A percentile compares a stretch with the other conserved stretches of the same genome.
phyloP scores from a whole-genome alignment of 1,140 invertebrate genomes.

The Calliphora vicina region DNA sequence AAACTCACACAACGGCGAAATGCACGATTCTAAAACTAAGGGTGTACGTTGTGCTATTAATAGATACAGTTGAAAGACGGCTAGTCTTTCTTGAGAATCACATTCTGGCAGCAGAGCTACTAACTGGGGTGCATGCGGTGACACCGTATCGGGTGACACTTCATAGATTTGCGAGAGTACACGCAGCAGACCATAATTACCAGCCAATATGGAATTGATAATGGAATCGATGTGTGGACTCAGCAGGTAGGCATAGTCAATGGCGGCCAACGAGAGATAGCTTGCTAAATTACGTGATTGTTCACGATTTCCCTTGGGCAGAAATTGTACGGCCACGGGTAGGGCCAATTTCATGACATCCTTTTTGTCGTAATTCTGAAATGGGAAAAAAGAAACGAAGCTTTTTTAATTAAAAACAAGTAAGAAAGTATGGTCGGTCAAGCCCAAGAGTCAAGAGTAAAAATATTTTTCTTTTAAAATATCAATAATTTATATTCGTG shows the following conservation, averaged over 20 bases:
- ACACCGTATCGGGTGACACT: constrained; percentile 83
- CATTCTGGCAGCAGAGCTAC: constrained; percentile 82
- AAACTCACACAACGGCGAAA: constrained; percentile 56
- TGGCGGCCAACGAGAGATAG: constrained; percentile 91
- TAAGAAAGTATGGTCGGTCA: neutral
- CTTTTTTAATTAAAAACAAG: neutral
- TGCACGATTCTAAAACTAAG: constrained; percentile 64
- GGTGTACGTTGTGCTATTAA: constrained; percentile 83
- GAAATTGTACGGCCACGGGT: constrained; percentile 89
- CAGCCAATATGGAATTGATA: constrained; percentile 87
- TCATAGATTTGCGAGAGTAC: constrained; percentile 89
- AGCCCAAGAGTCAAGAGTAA: neutral
- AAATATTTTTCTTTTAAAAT: no score
- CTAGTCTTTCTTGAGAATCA: constrained; percentile 83
- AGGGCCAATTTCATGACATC: constrained; percentile 88
- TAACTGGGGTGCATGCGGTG: constrained; percentile 83
- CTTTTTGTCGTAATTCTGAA: constrained; percentile 82
- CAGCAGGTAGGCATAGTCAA: constrained; percentile 85
- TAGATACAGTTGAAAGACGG: constrained; percentile 81
- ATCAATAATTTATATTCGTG: no score
- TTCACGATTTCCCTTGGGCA: constrained; percentile 89
- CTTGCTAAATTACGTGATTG: constrained; percentile 88
- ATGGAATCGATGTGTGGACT: constrained; percentile 88
- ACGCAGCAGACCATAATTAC: constrained; percentile 84
- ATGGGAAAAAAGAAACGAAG: neutral